A percentile compares a stretch with the other conserved stretches of the same genome.
Conservation (phyloP, 2,888 invertebrate genomes). For the Caenorhabditis sp. region DNA sequence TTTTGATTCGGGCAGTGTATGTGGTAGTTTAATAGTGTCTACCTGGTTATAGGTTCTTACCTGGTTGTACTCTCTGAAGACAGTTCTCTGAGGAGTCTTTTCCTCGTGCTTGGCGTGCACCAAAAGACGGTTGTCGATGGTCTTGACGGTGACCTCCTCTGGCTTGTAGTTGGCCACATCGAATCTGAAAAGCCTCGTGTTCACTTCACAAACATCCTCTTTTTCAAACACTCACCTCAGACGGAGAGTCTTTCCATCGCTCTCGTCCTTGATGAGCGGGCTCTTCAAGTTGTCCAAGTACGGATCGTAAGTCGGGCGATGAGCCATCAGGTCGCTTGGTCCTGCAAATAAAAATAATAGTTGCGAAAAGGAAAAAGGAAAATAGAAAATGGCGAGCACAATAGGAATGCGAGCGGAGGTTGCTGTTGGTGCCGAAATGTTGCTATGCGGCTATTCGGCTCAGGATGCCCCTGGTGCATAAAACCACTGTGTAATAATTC, state of each 20-base stretch:
- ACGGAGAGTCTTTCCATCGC: conserved; percentile 93
- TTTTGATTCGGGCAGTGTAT: too few species aligned
- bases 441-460: conserved; percentile 19
- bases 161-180: conserved; percentile 95
- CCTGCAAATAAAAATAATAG: conserved; percentile 26
- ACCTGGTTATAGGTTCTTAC: conserved; percentile 49
- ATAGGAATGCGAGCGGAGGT: too few species aligned
- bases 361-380: conserved; percentile 1
- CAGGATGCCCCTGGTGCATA: conserved; percentile 27
- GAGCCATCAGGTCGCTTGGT: conserved; percentile 72
- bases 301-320: conserved; percentile 78
- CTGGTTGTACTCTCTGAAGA: conserved; percentile 95
- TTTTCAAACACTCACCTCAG: conserved; percentile 82
- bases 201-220: background rate
- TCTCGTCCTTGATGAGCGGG: conserved; percentile 93
- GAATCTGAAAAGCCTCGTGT: conserved; percentile 82
- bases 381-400: conserved; percentile 4
- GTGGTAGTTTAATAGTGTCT: too few species aligned
- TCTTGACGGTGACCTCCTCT: conserved; percentile 95
- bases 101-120: conserved; percentile 96
- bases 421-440: conserved; percentile 33
- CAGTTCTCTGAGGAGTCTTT: conserved; percentile 94
- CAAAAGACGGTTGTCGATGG: conserved; percentile 93
- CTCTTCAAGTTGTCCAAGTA: conserved; percentile 82
- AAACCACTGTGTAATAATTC: conserved; percentile 43